Evolutionary conservation across 2,888 invertebrate genomes (phyloP), one percentile per base, ranked within the genome.

Genomic region (Apantesis nais): DNA sequence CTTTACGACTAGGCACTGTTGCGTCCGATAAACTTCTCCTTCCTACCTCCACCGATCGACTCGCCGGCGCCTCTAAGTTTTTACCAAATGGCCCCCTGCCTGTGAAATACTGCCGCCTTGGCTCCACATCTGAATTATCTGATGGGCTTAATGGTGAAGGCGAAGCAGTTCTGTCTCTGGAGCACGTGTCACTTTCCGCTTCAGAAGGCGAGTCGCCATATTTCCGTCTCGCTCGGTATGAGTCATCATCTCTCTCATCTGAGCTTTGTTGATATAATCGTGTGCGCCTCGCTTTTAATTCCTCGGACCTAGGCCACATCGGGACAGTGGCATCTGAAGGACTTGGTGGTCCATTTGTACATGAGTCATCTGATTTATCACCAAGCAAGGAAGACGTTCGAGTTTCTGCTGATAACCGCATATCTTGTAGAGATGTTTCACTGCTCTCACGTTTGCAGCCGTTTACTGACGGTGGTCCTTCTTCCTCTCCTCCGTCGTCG

Each of bases 251-350:
- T 85, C 96, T 96, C 84, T 97, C 97, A 83, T 97, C 97, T 58
- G 97, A 97, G 84, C 97, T 97, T 88, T 97, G 97, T 74, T 96
- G 96, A 52, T 96, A 96, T 78, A 97, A 95, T 78, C 95, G 93
- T 63, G 96, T 95, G 63, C 96, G 90, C 73, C 93, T 89, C 68
- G 89, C 88, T 83, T 90, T 90, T 55, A 91, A 76, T 73, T 93
- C 92, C 66, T 95, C 94, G 29, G 91, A 87, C 70, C 91, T 93
- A 22, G 95, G 93, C 96, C 96, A 96, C 63, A 92, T 86, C 0
- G 95, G 94, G 16, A 85, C 84, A 61, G 88, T 85, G 16, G 87
- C 87, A 67, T 94, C 95, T 74, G 86, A 88, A 48, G 95, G 95
- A 83, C 94, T 95, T 44, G 94, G 93, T 48, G 95, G 94, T 41